These are phyloP conservation scores for Archilochus colubris DNA, from an alignment of 2,113 vertebrate species.

Conservation along the genomic window DNA sequence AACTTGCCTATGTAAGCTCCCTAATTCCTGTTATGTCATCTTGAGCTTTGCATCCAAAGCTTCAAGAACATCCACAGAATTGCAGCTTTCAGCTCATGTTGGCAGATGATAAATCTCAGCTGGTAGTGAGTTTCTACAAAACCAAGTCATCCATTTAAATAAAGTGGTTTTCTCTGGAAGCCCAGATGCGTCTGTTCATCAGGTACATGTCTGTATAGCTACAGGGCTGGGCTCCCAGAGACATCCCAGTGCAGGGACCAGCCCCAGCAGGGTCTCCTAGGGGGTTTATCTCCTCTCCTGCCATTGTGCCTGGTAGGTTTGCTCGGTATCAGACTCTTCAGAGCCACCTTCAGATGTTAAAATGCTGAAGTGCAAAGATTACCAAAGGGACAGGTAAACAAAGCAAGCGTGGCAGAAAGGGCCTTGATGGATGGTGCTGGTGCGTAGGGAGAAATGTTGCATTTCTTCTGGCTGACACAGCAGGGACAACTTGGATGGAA, in stretches of 20 bases:
- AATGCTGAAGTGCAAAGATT: neutral
- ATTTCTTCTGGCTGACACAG: slow-evolving; percentile 29
- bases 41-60: neutral
- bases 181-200: neutral
- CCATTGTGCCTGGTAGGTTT: neutral
- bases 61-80: neutral
- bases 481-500: neutral
- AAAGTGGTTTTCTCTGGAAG: neutral
- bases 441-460: neutral
- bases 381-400: neutral
- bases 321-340: neutral
- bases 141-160: neutral
- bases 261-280: neutral
- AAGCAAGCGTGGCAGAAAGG: neutral
- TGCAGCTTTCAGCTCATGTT: neutral
- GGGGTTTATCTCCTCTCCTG: neutral
- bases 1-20: neutral
- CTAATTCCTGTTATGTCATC: neutral
- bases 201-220: neutral
- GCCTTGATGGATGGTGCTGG: neutral
- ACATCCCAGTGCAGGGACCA: neutral
- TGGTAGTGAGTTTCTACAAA: neutral
- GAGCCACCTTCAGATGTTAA: neutral
- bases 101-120: neutral
- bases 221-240: neutral